These are phyloP conservation scores for Plagodis pulveraria DNA, from an alignment of 2,888 invertebrate species.

Conservation along the genomic window DNA sequence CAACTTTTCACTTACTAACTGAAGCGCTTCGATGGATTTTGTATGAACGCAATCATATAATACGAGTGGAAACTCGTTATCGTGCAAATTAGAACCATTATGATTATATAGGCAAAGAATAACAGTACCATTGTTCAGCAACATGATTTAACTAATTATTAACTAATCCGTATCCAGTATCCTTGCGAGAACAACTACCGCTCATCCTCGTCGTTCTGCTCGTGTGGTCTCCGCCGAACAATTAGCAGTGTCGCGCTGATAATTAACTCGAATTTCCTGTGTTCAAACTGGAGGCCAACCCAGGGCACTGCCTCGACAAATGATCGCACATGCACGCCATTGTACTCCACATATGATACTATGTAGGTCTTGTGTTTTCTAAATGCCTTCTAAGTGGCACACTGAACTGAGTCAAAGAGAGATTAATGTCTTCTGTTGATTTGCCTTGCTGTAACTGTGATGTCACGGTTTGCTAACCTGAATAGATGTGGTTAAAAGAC, in stretches of 20 bases:
- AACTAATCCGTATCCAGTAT: constrained; percentile 1
- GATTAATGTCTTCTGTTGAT: constrained; percentile 28
- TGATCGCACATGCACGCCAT: constrained; percentile 24
- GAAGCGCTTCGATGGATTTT: no score
- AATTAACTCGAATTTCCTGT: constrained; percentile 84
- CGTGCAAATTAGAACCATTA: no score
- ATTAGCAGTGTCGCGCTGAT: constrained; percentile 71
- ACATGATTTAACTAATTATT: no score
- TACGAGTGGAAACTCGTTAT: no score
- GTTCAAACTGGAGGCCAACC: constrained; percentile 51
- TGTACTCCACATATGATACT: constrained; percentile 22
- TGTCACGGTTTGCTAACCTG: constrained; percentile 31
- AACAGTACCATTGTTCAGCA: no score
- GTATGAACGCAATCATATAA: no score
- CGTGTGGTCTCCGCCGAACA: constrained; percentile 71
- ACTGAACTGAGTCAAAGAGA: constrained; percentile 29
- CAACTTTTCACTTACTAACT: no score
- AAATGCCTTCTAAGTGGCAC: constrained; percentile 28
- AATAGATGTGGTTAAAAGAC: constrained; percentile 19
- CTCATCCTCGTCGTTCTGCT: constrained; percentile 2
- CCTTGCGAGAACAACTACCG: not conserved
- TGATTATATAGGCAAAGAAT: no score
- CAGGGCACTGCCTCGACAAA: constrained; percentile 31
- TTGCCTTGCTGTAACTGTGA: constrained; percentile 28
- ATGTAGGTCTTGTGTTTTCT: constrained; percentile 27